Percentiles rank a stretch among this genome's conserved stretches.
These are phyloP conservation scores for Oreochromis niloticus DNA, from an alignment of 2,113 vertebrate genomes.

Conservation along the genomic window DNA sequence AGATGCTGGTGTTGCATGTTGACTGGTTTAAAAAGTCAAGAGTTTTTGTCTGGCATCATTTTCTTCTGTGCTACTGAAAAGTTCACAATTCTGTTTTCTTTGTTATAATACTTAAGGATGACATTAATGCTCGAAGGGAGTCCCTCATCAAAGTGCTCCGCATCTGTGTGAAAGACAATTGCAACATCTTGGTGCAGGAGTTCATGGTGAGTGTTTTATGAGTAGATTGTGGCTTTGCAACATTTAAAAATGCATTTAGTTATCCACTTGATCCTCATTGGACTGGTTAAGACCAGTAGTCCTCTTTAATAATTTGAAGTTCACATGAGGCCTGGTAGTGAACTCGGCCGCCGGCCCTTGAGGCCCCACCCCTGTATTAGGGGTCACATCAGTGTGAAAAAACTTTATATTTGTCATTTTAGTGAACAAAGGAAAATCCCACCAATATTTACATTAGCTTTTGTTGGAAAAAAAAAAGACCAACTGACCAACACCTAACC, in stretches of 20 bases:
- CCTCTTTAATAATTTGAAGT: too few species aligned
- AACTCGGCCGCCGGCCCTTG: rapidly evolving
- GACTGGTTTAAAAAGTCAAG: background rate
- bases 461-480: too few species aligned
- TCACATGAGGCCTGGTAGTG: too few species aligned
- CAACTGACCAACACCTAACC: too few species aligned
- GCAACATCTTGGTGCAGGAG: background rate
- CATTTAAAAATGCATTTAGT: background rate
- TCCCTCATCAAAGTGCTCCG: background rate
- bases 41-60: background rate
- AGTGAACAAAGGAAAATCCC: too few species aligned
- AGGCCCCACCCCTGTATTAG: too few species aligned
- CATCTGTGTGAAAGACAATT: background rate
- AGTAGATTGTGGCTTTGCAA: background rate
- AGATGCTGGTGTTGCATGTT: background rate
- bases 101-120: background rate
- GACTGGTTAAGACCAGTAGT: too few species aligned
- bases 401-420: too few species aligned
- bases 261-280: too few species aligned
- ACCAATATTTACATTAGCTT: too few species aligned
- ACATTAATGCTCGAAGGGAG: rapidly evolving
- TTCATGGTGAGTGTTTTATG: background rate
- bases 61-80: background rate
- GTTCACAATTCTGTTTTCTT: background rate
- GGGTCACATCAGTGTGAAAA: too few species aligned